phyloP scores from a whole-genome alignment of 2,888 invertebrate genomes.

The Drosophila leonis region DNA sequence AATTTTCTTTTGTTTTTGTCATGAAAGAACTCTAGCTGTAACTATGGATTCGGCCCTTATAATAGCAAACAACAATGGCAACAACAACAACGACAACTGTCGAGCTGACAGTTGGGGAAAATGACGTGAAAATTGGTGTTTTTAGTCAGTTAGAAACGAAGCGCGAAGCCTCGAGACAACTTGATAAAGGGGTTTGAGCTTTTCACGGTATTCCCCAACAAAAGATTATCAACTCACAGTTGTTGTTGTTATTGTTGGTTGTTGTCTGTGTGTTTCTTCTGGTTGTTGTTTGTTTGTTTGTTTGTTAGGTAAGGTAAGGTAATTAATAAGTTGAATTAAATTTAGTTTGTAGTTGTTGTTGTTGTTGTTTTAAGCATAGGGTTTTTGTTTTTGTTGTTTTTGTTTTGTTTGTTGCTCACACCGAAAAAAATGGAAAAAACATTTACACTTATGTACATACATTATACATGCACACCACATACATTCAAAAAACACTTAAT shows the following conservation, averaged over 20 bases:
- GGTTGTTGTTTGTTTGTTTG: too few species aligned
- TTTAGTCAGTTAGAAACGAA: constrained; percentile 70
- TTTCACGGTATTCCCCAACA: constrained; percentile 53
- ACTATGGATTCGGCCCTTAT: constrained; percentile 18
- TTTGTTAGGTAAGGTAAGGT: constrained; percentile 47
- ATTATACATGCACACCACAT: constrained; percentile 68
- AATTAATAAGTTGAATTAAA: constrained; percentile 74
- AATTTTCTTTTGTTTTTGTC: constrained; percentile 51
- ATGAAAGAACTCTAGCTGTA: constrained; percentile 51
- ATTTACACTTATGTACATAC: constrained; percentile 79
- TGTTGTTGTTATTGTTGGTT: constrained; percentile 37
- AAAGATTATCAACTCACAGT: constrained; percentile 60
- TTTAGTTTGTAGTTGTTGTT: constrained; percentile 60
- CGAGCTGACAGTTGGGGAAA: constrained; percentile 67
- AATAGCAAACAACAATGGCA: neutral
- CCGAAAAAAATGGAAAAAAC: constrained; percentile 68
- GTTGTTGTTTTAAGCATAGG: constrained; percentile 66
- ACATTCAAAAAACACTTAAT: constrained; percentile 74
- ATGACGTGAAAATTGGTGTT: constrained; percentile 73
- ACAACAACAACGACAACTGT: constrained; percentile 45
- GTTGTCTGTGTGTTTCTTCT: constrained; percentile 21
- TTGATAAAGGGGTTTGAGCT: constrained; percentile 78
- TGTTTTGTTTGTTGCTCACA: constrained; percentile 56
- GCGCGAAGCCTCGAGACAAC: constrained; percentile 48
- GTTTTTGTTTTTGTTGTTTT: constrained; percentile 16